Evolutionary conservation across 1,140 invertebrate genomes (phyloP), one percentile per base, ranked within the genome.

Genomic region (Drosophila ananassae): DNA sequence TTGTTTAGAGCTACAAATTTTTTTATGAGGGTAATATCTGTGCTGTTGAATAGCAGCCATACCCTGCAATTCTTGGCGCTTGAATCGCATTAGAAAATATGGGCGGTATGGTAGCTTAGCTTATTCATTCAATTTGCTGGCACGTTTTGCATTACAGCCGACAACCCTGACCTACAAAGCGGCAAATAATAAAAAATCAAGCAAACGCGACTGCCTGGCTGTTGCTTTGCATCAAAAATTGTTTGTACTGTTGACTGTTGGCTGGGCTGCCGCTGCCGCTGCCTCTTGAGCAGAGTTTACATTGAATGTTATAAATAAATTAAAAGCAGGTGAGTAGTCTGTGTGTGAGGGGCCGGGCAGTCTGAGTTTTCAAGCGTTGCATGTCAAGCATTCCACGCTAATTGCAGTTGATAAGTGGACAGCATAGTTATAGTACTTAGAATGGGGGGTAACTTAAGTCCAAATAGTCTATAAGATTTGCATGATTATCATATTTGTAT

Each of bases 291-390:
- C 58, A 63, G 73, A 80, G 78, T 69, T 77, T 56, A 79, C 74
- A 81, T 87, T 82, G 82, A 78, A 89, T 85, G 57, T 82, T 66
- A 89, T 85, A 85, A 85, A 85, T 85, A 85, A 85, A 85, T 89
- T 89, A 85, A 82, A 73, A 24, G 30, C 68, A 44, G 41, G 41
- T 21, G 41, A 44, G 41, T 32, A 28, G 46, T 24, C n/a, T 44
- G 9, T 22, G 62, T 22, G 21, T 17, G n/a, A 48, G 68, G 51
- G 68, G 57, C 71, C 69, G 51, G 69, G 22, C 69, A 73, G 69
- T 52, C 63, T 67, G 60, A 52, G 63, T 66, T 67, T 41, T 13
- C 34, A 52, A 52, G 63, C 63, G 47, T 24, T 74, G 69, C 59
- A 69, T 64, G 63, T 30, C 52, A 39, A 37, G 51, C 63, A 57